A percentile compares a stretch with the other conserved stretches of the same genome.
phyloP scores from a whole-genome alignment of 2,797 vertebrate genomes.

The Sphenodon punctatus region DNA sequence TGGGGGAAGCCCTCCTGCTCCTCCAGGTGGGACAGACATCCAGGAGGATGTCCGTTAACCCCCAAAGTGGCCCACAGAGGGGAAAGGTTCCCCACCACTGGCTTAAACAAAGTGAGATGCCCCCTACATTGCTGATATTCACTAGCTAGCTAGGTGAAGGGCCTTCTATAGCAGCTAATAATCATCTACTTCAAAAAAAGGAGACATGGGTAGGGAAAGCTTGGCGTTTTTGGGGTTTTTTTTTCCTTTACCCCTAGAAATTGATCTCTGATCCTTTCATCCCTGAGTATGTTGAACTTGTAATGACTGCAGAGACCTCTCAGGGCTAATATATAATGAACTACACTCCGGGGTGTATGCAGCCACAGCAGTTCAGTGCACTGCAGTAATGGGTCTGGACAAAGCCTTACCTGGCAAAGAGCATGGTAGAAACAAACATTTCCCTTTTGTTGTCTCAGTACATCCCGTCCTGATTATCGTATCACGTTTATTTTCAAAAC shows the following conservation, averaged over 20 bases:
- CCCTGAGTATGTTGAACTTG: not conserved
- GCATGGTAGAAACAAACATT: slow-evolving; percentile 17
- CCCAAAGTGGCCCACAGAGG: no score
- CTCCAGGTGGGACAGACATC: no score
- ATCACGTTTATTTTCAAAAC: slow-evolving; percentile 50
- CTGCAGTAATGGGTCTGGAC: slow-evolving; percentile 34
- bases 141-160: slow-evolving; percentile 13
- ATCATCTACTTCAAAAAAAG: slow-evolving; percentile 27
- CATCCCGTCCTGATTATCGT: no score
- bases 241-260: slow-evolving; percentile 16
- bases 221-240: no score
- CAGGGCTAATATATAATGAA: slow-evolving; percentile 7
- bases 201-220: not conserved
- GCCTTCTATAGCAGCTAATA: not conserved
- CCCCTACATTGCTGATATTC: not conserved
- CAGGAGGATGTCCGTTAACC: no score
- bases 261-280: slow-evolving; percentile 61
- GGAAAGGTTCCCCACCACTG: no score
- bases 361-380: slow-evolving; percentile 22
- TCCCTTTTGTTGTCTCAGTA: not conserved
- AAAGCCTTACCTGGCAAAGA: slow-evolving; percentile 48
- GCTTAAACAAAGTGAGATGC: not conserved
- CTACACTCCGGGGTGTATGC: not conserved
- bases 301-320: slow-evolving; percentile 17
- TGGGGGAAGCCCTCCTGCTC: no score